Base-by-base conservation (phyloP, 2,888 invertebrate genomes). In the Thera britannica region DNA sequence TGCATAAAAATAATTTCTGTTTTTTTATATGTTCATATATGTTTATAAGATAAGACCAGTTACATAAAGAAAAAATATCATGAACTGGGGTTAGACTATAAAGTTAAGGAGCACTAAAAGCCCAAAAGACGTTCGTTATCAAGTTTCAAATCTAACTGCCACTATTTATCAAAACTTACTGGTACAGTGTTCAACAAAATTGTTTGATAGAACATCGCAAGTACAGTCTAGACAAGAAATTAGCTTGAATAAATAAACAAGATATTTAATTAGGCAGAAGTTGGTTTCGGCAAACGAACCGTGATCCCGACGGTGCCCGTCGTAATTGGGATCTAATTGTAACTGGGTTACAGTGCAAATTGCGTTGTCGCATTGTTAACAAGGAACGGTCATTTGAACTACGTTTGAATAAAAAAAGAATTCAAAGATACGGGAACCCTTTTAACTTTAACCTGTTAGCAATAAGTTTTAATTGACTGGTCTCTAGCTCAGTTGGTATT, bases 301-400 rank as follows among this genome's bases (percentile, higher is more conserved):
- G 52, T 63, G 69, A 70, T 70, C 69, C 58, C 66, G 58, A 7
- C 58, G 56, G 55, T 59, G 51, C 62, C 69, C 59, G 51, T 9
- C 36, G 54, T 66, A 70, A 70, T 70, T 62, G 69, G 65, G 62
- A 57, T 70, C 69, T 70, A 70, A 70, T 70, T 70, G 69, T 66
- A 63, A 63, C 69, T 58, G 62, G 65, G 66, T 66, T 70, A 66
- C 60, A 70, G 62, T 63, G 66, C 51, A 55, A 66, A 63, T 66
- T 66, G 66, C 66, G 62, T 66, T 62, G 65, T 62, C 46, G 62
- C 58, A 69, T 65, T 69, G 69, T 69, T 69, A 69, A 69, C 69
- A 62, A 58, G 58, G 62, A 62, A 62, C 61, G 58, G 23, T 35
- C 54, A 34, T 54, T 38, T 5, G n/a, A 11, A 34, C 55, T 6